Conservation (phyloP, 92 coral and sea anemone genomes). For the Epizoanthus illoricatus region DNA sequence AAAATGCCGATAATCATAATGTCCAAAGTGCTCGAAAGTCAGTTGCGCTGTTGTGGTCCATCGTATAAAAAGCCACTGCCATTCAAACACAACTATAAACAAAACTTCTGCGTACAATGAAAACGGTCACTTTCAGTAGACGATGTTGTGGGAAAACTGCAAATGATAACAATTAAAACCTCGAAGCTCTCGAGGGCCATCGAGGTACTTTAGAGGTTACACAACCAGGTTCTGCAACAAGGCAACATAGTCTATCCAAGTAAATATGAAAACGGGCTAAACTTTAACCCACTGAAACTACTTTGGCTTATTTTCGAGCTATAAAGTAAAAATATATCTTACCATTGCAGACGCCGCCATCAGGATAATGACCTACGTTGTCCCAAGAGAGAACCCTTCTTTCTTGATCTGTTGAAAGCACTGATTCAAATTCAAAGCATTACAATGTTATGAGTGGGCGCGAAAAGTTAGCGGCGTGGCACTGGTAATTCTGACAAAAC, state of each 20-base stretch:
- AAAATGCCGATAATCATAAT: no score
- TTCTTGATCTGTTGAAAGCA: not conserved
- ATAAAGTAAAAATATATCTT: not conserved
- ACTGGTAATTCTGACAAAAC: slow-evolving; percentile 19
- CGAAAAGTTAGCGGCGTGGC: slow-evolving; percentile 19
- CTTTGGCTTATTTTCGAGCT: not conserved
- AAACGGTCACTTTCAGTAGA: not conserved
- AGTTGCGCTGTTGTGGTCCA: no score
- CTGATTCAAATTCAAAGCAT: no score
- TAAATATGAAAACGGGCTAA: not conserved
- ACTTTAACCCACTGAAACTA: not conserved
- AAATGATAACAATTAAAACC: not conserved
- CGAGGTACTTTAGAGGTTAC: no score
- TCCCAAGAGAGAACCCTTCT: slow-evolving; percentile 16
- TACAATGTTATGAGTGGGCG: not conserved
- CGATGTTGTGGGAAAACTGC: not conserved
- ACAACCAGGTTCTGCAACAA: not conserved
- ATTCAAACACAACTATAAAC: no score
- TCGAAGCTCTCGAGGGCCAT: not conserved
- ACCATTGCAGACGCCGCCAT: slow-evolving; percentile 40
- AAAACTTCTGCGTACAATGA: not conserved
- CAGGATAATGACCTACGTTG: not conserved
- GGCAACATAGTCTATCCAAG: not conserved
- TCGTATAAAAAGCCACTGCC: no score
- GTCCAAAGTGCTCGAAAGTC: no score